Evolutionary conservation across 2,888 invertebrate genomes (phyloP).

Genomic region (Heteromyza rotundicornis): DNA sequence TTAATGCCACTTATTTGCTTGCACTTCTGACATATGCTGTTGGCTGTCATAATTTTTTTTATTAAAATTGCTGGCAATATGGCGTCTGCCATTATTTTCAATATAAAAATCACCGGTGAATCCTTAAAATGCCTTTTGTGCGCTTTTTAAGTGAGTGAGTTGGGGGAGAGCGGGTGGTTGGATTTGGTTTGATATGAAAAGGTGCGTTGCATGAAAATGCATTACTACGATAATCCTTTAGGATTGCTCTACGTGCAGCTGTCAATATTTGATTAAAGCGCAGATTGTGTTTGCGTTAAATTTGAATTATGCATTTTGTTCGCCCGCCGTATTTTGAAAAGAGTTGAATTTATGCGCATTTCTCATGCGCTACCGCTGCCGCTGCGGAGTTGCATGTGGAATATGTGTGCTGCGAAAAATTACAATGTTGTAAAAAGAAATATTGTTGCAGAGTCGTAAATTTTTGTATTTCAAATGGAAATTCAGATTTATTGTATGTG

Average conservation of each 20-base stretch:
- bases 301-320: constrained; percentile 24
- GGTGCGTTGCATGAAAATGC: background rate
- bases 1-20: background rate
- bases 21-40: background rate
- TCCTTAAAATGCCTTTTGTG: background rate
- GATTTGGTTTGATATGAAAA: background rate
- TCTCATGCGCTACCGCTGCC: too few species aligned
- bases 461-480: too few species aligned
- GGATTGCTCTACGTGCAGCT: constrained; percentile 16
- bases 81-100: background rate
- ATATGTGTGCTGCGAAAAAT: too few species aligned
- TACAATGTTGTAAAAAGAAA: too few species aligned
- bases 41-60: background rate
- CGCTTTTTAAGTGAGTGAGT: background rate
- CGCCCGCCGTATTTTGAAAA: too few species aligned
- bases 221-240: too few species aligned
- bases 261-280: constrained; percentile 31
- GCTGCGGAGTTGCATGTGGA: too few species aligned
- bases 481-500: too few species aligned
- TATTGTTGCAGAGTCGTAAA: too few species aligned
- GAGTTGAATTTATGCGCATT: too few species aligned
- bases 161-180: background rate
- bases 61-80: background rate
- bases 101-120: background rate
- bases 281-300: constrained; percentile 28